Evolutionary conservation across 2,797 vertebrate genomes (phyloP).

Genomic region (Cetoscarus ocellatus): DNA sequence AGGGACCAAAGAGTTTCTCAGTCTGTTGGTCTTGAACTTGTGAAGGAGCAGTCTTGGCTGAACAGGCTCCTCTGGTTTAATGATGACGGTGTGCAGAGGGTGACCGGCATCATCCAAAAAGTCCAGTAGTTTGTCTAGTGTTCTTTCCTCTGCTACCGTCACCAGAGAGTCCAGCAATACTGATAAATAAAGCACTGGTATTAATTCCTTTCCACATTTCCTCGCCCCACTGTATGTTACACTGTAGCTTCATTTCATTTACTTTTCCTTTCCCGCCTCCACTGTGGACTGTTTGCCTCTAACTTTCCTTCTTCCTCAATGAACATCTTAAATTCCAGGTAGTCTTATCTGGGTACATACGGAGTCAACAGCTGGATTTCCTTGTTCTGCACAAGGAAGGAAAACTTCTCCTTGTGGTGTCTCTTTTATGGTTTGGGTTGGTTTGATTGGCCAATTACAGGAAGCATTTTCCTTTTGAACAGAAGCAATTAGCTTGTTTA

Average conservation of each 20-base stretch:
- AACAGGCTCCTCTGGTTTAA: too few species aligned
- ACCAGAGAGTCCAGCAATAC: too few species aligned
- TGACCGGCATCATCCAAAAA: too few species aligned
- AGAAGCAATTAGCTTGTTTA: slow-evolving; percentile 17
- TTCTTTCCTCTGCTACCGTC: too few species aligned
- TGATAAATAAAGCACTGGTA: too few species aligned
- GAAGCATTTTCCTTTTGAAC: not conserved
- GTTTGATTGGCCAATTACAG: not conserved
- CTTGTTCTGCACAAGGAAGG: not conserved
- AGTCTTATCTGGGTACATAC: not conserved
- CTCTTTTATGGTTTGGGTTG: not conserved
- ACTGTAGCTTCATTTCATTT: slow-evolving; percentile 20
- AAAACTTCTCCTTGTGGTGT: not conserved
- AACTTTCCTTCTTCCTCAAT: slow-evolving; percentile 1
- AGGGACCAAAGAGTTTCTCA: too few species aligned
- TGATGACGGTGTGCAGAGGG: too few species aligned
- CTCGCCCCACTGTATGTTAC: too few species aligned
- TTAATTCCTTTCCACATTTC: too few species aligned
- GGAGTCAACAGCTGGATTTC: not conserved
- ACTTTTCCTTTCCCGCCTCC: slow-evolving; percentile 4
- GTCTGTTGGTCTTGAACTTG: too few species aligned
- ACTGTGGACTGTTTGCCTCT: slow-evolving; percentile 1
- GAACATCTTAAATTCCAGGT: not conserved
- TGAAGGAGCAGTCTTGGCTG: too few species aligned
- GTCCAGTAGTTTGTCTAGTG: too few species aligned